Evolutionary conservation across 2,888 invertebrate species (phyloP).

Genomic region (Panopea generosa): DNA sequence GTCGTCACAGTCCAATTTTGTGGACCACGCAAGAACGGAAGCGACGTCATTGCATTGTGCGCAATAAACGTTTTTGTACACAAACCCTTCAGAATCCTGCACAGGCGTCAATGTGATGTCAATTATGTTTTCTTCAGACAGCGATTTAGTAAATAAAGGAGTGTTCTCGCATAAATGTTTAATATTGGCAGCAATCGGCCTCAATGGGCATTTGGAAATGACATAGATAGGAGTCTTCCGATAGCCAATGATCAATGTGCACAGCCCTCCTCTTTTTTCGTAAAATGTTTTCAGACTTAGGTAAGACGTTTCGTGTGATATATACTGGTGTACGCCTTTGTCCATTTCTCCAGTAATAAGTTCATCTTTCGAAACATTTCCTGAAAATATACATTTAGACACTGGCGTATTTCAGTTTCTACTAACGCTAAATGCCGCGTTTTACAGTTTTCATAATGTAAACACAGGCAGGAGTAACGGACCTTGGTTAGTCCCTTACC

Average conservation of each 20-base stretch:
- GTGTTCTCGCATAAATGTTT: slow-evolving; percentile 57
- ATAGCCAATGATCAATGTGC: slow-evolving; percentile 57
- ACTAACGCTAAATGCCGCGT: too few relatives aligned
- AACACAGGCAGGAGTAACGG: too few relatives aligned
- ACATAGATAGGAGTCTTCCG: slow-evolving; percentile 61
- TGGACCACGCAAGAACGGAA: slow-evolving; percentile 65
- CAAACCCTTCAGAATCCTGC: slow-evolving; percentile 69
- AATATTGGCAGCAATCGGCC: slow-evolving; percentile 27
- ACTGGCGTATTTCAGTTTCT: too few relatives aligned
- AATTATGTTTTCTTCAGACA: slow-evolving; percentile 50
- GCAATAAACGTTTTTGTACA: slow-evolving; percentile 76
- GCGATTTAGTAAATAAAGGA: slow-evolving; percentile 2
- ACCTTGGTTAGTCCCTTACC: too few relatives aligned
- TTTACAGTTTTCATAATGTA: too few relatives aligned
- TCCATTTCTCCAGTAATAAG: too few relatives aligned
- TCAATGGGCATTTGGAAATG: slow-evolving; percentile 65
- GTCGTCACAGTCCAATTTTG: slow-evolving; percentile 65
- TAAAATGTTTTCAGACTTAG: slow-evolving; percentile 33
- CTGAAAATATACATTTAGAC: too few relatives aligned
- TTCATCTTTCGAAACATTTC: too few relatives aligned
- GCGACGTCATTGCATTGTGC: slow-evolving; percentile 69
- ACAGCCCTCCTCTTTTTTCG: slow-evolving; percentile 47
- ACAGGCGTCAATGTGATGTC: slow-evolving; percentile 71
- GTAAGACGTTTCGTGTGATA: too few relatives aligned
- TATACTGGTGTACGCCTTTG: too few relatives aligned